Percentiles rank a stretch among this genome's conserved stretches.
phyloP scores from a whole-genome alignment of 2,113 vertebrate species.

The Felis chaus region DNA sequence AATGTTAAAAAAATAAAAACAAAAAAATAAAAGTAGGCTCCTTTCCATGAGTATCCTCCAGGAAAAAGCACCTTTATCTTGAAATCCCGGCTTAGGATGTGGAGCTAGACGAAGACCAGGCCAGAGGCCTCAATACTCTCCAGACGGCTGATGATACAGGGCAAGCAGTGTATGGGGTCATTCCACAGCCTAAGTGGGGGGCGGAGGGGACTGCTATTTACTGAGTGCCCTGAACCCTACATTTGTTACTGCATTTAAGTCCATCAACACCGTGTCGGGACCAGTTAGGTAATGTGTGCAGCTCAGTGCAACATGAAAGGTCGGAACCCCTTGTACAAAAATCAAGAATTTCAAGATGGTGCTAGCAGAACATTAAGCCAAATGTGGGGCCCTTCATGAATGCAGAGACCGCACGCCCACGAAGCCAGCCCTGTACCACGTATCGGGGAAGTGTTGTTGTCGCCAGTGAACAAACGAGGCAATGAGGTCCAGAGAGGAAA shows the following conservation, averaged over 20 bases:
- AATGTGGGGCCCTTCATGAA: background rate
- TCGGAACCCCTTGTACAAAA: background rate
- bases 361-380: background rate
- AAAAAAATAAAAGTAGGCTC: background rate
- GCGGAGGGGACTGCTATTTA: too few relatives aligned
- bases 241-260: too few relatives aligned
- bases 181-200: background rate
- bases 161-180: background rate
- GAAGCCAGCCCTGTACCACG: background rate
- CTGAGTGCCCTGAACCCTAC: accelerated
- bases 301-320: background rate
- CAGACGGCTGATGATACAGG: background rate
- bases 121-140: accelerated
- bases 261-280: too few relatives aligned
- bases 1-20: background rate
- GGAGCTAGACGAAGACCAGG: background rate
- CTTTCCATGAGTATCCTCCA: background rate
- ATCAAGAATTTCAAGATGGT: background rate
- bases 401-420: accelerated
- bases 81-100: background rate
- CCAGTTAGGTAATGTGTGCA: too few relatives aligned
- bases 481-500: background rate
- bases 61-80: background rate
- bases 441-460: accelerated
- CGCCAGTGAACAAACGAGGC: background rate